Percentiles rank a stretch among this genome's conserved stretches.
These are phyloP conservation scores for Drosophila micromelanica DNA, from an alignment of 1,140 invertebrate species.

Conservation along the genomic window DNA sequence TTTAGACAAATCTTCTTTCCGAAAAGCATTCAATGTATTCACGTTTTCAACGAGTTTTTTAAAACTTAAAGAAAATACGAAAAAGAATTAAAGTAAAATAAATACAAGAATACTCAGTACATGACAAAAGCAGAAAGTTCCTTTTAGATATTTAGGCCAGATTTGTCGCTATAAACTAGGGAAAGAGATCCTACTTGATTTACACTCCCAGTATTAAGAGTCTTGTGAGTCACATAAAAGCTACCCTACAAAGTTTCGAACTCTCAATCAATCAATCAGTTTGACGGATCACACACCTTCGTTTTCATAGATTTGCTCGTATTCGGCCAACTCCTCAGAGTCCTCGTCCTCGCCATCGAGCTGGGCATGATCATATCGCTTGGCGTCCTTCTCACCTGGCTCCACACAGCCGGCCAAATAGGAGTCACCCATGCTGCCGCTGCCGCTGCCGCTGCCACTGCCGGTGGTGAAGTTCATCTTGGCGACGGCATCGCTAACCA, in stretches of 20 bases:
- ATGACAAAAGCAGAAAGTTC: no score
- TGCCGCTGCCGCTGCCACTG: conserved; percentile 85
- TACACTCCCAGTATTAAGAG: no score
- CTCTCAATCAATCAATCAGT: not conserved
- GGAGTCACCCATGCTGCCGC: conserved; percentile 83
- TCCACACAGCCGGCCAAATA: conserved; percentile 67
- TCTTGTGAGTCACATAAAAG: no score
- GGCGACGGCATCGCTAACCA: conserved; percentile 92
- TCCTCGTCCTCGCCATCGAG: conserved; percentile 91
- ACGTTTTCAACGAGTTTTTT: no score
- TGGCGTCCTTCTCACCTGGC: conserved; percentile 63
- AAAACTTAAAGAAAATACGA: no score
- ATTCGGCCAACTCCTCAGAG: conserved; percentile 83
- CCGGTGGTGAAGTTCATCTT: conserved; percentile 88
- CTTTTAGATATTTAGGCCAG: no score
- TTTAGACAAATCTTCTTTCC: no score
- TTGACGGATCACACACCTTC: conserved; percentile 83
- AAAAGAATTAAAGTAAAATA: not conserved
- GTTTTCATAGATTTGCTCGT: conserved; percentile 84
- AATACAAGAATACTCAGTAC: no score
- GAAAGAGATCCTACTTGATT: no score
- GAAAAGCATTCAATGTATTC: no score
- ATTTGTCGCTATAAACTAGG: no score
- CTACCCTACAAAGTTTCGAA: no score
- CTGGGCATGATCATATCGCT: conserved; percentile 87